Percentiles rank a stretch among this genome's conserved stretches.
These are phyloP conservation scores for Meandrina meandrites DNA, from an alignment of 92 coral and sea anemone genomes.

Conservation along the genomic window DNA sequence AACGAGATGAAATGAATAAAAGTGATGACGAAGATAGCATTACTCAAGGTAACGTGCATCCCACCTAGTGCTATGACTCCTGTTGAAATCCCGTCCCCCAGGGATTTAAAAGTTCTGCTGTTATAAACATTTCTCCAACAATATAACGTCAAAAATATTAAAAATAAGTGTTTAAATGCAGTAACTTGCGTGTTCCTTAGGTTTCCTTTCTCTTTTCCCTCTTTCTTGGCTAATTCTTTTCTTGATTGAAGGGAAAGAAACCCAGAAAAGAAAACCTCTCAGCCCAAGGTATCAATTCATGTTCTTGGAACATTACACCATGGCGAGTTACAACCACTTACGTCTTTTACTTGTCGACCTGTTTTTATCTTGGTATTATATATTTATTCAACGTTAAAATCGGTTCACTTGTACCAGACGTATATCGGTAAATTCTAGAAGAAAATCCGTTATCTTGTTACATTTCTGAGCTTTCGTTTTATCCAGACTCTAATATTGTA, in stretches of 20 bases:
- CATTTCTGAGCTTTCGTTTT: background rate
- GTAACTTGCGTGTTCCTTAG: background rate
- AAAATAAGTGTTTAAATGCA: background rate
- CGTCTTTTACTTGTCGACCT: too few species aligned
- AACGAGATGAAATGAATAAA: background rate
- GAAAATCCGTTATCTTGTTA: background rate
- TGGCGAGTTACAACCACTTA: too few species aligned
- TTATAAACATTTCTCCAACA: background rate
- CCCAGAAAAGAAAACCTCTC: too few species aligned
- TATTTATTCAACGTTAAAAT: too few species aligned
- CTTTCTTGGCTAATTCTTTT: too few species aligned
- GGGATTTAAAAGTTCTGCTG: too few species aligned
- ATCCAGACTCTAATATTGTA: background rate
- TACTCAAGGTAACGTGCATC: constrained; percentile 1
- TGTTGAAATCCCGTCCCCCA: background rate
- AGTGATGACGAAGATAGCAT: constrained; percentile 13
- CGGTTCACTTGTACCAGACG: background rate
- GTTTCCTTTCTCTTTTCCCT: too few species aligned
- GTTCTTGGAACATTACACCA: too few species aligned
- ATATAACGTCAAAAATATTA: background rate
- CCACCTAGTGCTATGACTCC: background rate
- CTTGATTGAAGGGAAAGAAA: too few species aligned
- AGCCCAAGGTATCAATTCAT: too few species aligned
- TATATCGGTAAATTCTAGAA: too few species aligned
- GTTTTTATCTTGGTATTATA: too few species aligned